These are phyloP conservation scores for Sebastes fasciatus DNA, from an alignment of 2,113 vertebrate species.

Conservation along the genomic window DNA sequence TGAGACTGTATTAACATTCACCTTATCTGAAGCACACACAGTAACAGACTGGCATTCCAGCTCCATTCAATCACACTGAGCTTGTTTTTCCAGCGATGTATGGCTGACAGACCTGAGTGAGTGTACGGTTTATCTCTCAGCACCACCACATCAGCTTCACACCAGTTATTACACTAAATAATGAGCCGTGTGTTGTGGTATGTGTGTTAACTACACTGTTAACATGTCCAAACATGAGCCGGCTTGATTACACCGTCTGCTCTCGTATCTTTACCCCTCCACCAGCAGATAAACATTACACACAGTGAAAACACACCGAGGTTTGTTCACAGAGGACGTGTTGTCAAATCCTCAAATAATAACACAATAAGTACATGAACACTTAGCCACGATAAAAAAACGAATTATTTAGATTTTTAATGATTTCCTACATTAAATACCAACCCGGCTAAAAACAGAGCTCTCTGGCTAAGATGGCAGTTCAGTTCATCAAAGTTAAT, in stretches of 20 bases:
- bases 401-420: too few species aligned
- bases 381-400: too few species aligned
- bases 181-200: slow-evolving; percentile 33
- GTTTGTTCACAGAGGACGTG: neutral
- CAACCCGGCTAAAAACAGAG: too few species aligned
- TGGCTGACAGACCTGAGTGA: slow-evolving; percentile 4
- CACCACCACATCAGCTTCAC: neutral
- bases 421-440: too few species aligned
- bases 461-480: neutral
- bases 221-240: neutral
- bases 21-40: slow-evolving; percentile 48
- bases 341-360: too few species aligned
- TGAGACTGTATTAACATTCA: slow-evolving; percentile 3
- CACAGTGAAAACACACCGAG: neutral
- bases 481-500: too few species aligned
- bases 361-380: too few species aligned
- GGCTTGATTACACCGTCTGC: neutral
- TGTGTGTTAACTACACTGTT: slow-evolving; percentile 24
- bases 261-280: neutral
- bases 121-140: slow-evolving; percentile 17
- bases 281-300: neutral
- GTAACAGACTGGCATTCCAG: slow-evolving; percentile 30
- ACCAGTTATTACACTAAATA: slow-evolving; percentile 5
- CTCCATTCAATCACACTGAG: slow-evolving; percentile 32
- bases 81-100: slow-evolving; percentile 28